Base-by-base conservation (phyloP, 2,888 invertebrate species). In the Pediacus dermestoides region DNA sequence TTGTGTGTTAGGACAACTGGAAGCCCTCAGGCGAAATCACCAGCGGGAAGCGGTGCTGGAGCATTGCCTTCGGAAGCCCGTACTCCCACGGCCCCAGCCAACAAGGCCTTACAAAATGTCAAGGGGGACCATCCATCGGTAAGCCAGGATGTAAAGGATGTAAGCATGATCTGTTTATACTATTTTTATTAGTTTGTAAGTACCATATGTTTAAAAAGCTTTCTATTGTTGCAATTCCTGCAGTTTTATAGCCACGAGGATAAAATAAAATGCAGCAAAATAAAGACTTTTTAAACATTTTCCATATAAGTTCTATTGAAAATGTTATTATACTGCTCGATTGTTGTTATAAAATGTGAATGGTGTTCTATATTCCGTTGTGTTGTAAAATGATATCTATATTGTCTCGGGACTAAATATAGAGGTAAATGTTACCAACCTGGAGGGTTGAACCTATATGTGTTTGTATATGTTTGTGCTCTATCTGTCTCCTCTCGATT, bases 51-150 rank as follows among this genome's bases (percentile, higher is more conserved):
- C 69, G 81, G 82, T 64, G 80, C 75, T 58, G 73, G 61, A 53
- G 71, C 62, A 58, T 72, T 53, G 71, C 78, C 41, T 30, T 74
- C 73, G 31, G 75, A 39, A 75, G 78, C 48, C 70, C 77, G 55
- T 59, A 77, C 53, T 64, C 84, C 66, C 65, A 81, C 64, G 65
- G 74, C 81, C 28, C 79, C 80, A 2, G 80, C 82, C 67, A 84
- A 83, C 74, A 84, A 85, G 61, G 81, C 81, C 57, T 75, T 84
- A 51, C 81, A 82, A 60, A 84, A 83, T 75, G 85, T 83, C 74
- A 86, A 86, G 73, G 68, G 66, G 53, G 74, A 85, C 63, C 85
- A 86, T 71, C 85, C 85, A 61, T 84, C 85, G 75, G 85, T 86
- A 75, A 80, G 81, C 75, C 60, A 53, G 58, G 63, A 63, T 63